Percentiles rank a stretch among this genome's conserved stretches.
These are phyloP conservation scores for Micrasema minimum DNA, from an alignment of 1,140 invertebrate genomes.

Conservation along the genomic window DNA sequence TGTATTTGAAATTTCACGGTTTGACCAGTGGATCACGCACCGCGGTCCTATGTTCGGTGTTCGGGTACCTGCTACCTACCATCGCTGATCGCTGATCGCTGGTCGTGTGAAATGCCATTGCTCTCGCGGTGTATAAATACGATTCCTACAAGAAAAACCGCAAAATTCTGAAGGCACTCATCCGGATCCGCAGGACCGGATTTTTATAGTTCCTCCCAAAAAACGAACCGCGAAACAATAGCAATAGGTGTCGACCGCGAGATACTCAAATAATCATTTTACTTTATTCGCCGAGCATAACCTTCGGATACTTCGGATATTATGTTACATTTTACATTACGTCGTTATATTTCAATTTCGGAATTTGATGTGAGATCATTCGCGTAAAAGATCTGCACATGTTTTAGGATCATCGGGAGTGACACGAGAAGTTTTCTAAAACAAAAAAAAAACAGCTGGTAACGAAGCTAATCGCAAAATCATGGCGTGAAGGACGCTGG, in stretches of 20 bases:
- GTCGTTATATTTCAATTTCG: no score
- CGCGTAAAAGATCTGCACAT: no score
- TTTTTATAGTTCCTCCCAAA: neutral
- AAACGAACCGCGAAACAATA: neutral
- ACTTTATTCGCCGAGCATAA: no score
- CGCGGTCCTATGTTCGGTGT: neutral
- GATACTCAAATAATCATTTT: no score
- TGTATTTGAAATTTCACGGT: conserved; percentile 11
- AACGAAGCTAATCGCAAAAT: neutral
- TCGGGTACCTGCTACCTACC: neutral
- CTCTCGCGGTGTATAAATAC: conserved; percentile 2
- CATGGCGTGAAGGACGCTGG: neutral
- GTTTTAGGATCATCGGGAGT: no score
- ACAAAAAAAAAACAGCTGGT: conserved; percentile 6
- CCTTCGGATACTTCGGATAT: no score
- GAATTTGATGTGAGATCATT: no score
- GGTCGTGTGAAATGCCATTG: no score
- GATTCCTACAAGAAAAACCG: conserved; percentile 12
- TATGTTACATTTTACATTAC: no score
- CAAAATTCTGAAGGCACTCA: conserved; percentile 16
- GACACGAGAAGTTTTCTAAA: conserved; percentile 2
- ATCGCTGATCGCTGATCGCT: neutral
- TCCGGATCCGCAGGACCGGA: neutral
- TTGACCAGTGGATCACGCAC: conserved; percentile 4
- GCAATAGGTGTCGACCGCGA: no score